phyloP scores from a whole-genome alignment of 2,797 vertebrate species.

The Sebastes steindachneri region DNA sequence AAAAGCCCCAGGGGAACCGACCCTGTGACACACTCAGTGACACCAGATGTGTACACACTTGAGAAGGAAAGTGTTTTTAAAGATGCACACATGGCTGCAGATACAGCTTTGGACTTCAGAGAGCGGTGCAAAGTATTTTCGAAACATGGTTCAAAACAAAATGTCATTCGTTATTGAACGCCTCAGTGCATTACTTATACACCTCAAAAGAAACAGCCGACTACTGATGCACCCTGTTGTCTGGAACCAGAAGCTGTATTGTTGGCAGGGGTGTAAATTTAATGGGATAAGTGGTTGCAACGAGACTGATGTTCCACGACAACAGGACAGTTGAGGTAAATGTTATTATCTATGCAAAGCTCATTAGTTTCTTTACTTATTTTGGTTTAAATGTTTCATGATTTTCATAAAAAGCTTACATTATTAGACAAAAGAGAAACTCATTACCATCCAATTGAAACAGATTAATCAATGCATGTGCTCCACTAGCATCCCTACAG shows the following conservation, averaged over 20 bases:
- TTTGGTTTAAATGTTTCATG: not conserved
- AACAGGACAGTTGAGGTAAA: not conserved
- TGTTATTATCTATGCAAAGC: not conserved
- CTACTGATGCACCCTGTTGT: not conserved
- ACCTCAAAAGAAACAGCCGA: not conserved
- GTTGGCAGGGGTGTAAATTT: not conserved
- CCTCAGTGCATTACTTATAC: not conserved
- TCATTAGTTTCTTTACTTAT: not conserved
- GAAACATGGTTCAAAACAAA: conserved; percentile 29
- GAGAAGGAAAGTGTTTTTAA: conserved; percentile 24
- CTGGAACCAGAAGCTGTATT: not conserved
- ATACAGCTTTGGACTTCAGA: conserved; percentile 6
- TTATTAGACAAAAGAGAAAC: not conserved
- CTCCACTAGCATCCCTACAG: not conserved
- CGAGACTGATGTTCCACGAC: not conserved
- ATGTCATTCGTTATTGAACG: not conserved
- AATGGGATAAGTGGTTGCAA: not conserved
- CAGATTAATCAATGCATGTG: not conserved
- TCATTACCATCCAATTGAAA: not conserved
- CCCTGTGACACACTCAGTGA: conserved; percentile 24
- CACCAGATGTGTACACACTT: conserved; percentile 26
- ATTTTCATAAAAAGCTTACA: not conserved
- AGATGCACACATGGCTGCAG: not conserved
- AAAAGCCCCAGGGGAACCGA: not conserved
- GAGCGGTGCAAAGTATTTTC: not conserved